Evolutionary conservation across 2,113 vertebrate genomes (phyloP), one percentile per base, ranked within the genome.

Genomic region (Pongo pygmaeus): DNA sequence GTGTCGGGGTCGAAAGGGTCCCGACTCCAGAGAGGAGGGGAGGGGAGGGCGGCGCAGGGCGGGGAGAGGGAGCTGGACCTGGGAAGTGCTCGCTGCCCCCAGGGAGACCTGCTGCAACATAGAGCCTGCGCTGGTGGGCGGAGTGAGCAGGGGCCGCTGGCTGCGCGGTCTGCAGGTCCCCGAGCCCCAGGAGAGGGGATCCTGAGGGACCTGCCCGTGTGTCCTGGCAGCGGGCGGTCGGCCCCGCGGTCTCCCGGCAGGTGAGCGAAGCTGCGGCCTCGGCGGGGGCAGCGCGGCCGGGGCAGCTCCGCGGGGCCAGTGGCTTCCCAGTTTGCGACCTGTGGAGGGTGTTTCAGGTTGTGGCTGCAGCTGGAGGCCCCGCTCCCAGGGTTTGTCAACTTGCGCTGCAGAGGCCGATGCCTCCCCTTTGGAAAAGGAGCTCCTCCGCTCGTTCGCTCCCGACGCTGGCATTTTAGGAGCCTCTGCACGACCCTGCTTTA

Each of bases 11-110:
- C 32, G 91, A 67, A 84, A 43, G 0, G 87, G 57, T 48, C 81
- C 78, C 85, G 46, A 67, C 75, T 40, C 14, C 1, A 20, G 52
- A 27, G n/a, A 74, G 91, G 96, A 74, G 92, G 93, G 61, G 85
- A 87, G 9, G 87, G 75, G 35, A 40, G 93, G 91, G 86, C 75
- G 75, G 94, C 0, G 81, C 93, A 84, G 91, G 96, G 97, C 93
- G 79, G 95, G 88, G 64, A 40, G 57, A 0, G 83, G 55, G 27
- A 52, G 91, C 79, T 2, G 83, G 78, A 38, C 67, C 46, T 89
- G 89, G 96, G 96, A 96, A 98, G 83, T 3, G 8, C 95, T 23
- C 6, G 17, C 35, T 8, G 84, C 18, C 79, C 83, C 8, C 46
- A 1, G 46, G 2, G 38, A 22, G 50, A 52, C 72, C 74, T 27